Base-by-base conservation (phyloP, 1,140 invertebrate species). In the Drosophila neocordata region DNA sequence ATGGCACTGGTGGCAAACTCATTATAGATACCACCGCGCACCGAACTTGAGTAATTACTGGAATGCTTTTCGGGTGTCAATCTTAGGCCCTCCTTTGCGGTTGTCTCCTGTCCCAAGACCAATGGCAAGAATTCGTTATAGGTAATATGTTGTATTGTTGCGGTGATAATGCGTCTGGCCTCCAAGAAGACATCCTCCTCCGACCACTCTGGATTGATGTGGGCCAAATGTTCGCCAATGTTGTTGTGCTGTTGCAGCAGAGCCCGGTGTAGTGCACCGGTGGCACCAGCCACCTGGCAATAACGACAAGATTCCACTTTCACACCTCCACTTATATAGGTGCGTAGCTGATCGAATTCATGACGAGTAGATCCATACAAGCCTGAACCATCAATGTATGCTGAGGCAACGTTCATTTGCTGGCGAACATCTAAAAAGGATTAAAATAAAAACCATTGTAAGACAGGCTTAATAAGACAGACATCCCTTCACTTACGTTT, bases 321-420 rank as follows among this genome's bases (percentile, higher is more conserved):
- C 1, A 96, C 94, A 69, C 94, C 94, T 6, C 96, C 95, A 51
- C 94, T 94, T 65, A 95, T 95, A 91, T 97, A 97, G 0, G 95
- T 95, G 35, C 97, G 92, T 0, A 96, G 90, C 20, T 94, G 93
- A 31, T 95, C 93, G 6, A 96, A 89, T 73, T 94, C 93, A 44
- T 95, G 93, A 41, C 95, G 94, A 0, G 94, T 95, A 56, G 93
- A 95, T 4, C 97, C 97, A 89, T 98, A 98, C 38, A 98, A 92
- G 12, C 95, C 95, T 0, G 96, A 97, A 1, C 94, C 97, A 83
- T 98, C 97, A 8, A 98, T 92, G 89, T 97, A 98, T 4, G 95
- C 94, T 0, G 97, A 97, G 0, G 96, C 97, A 70, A 96, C 93
- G 92, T 98, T 98, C 94, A 97, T 96, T 90, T 97, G 96, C 70